These are phyloP conservation scores for Erpobdella octoculata DNA, from an alignment of 2,888 invertebrate genomes.

Conservation along the genomic window DNA sequence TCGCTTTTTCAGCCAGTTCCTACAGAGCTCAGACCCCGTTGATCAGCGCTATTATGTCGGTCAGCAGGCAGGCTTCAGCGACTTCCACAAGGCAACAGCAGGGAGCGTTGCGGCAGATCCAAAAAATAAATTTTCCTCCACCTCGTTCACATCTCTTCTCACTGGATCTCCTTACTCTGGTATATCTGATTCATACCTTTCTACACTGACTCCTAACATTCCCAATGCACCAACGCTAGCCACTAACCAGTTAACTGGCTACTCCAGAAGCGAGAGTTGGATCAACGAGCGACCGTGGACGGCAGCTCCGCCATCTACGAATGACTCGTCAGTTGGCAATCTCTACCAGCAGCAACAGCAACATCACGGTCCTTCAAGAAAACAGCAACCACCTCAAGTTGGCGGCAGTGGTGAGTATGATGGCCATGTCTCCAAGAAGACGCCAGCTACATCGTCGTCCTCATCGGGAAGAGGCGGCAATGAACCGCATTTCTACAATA, in stretches of 20 bases:
- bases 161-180: conserved; percentile 19
- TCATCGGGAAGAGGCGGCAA: not conserved
- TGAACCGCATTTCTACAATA: conserved; percentile 6
- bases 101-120: not conserved
- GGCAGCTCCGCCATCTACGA: not conserved
- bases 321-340: not conserved
- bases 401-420: not conserved
- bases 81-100: conserved; percentile 12
- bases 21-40: conserved; percentile 12
- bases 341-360: conserved; percentile 9
- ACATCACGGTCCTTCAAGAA: not conserved
- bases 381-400: not conserved
- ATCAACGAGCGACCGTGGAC: conserved; percentile 23
- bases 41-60: conserved; percentile 21
- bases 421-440: not conserved
- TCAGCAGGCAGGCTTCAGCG: conserved; percentile 19
- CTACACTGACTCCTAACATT: not conserved
- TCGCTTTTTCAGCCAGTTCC: conserved; percentile 19
- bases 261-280: not conserved
- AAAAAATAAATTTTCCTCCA: not conserved
- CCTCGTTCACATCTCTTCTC: conserved; percentile 26
- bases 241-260: not conserved
- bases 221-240: not conserved
- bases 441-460: not conserved
- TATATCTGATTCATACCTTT: conserved; percentile 22